Percentiles rank a stretch among this genome's conserved stretches.
These are phyloP conservation scores for Lissocephala sabroskyi DNA, from an alignment of 2,888 invertebrate genomes.

Conservation along the genomic window DNA sequence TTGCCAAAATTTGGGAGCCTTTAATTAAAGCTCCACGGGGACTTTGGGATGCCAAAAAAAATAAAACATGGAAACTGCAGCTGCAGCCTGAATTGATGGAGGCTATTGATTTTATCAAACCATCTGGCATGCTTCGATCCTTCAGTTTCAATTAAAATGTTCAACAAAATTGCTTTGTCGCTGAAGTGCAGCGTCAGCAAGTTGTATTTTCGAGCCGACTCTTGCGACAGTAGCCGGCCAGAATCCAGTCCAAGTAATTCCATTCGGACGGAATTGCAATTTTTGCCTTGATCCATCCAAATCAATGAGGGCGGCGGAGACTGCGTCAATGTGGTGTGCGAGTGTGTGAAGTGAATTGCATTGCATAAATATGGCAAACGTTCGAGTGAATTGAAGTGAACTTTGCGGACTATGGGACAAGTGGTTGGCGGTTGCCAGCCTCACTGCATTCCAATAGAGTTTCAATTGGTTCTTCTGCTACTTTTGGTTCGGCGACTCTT, in stretches of 20 bases:
- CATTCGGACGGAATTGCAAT: slow-evolving; percentile 41
- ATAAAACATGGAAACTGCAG: neutral
- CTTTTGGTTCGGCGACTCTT: neutral
- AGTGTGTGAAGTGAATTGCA: slow-evolving; percentile 40
- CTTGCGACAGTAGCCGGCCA: slow-evolving; percentile 38
- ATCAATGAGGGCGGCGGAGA: slow-evolving; percentile 17
- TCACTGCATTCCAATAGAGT: neutral
- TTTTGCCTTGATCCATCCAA: slow-evolving; percentile 49
- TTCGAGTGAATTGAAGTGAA: slow-evolving; percentile 50
- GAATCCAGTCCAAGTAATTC: slow-evolving; percentile 51
- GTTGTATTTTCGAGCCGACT: slow-evolving; percentile 17
- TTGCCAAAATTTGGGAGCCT: neutral
- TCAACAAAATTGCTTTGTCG: slow-evolving; percentile 3
- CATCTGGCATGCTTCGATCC: slow-evolving; percentile 24
- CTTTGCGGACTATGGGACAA: slow-evolving; percentile 13
- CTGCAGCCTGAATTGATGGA: neutral
- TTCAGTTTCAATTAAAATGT: slow-evolving; percentile 50
- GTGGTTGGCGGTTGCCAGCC: slow-evolving; percentile 15
- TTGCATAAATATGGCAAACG: slow-evolving; percentile 53
- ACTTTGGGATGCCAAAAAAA: neutral
- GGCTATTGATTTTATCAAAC: slow-evolving; percentile 19
- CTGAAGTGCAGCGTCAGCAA: slow-evolving; percentile 8
- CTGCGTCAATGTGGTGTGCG: slow-evolving; percentile 8
- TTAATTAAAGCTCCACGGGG: neutral
- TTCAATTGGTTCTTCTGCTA: no score